Evolutionary conservation across 2,888 invertebrate species (phyloP), one percentile per base, ranked within the genome.

Genomic region (Gonocerus acuteangulatus): DNA sequence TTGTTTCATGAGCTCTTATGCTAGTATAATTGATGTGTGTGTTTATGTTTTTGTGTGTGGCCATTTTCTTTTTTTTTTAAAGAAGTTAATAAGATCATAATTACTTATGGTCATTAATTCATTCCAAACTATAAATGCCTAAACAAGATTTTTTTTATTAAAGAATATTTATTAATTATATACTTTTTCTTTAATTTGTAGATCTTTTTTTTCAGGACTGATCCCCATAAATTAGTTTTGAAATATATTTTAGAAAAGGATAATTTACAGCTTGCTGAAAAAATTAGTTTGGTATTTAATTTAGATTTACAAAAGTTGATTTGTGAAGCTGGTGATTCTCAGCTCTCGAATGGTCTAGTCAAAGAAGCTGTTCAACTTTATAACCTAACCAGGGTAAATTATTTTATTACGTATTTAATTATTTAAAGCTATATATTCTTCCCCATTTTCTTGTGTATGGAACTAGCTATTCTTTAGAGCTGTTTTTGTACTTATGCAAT

Each of bases 291-390:
- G 51, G 76, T 82, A 52, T 81, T 82, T 70, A 80, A 81, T 49
- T 73, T 85, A 57, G 82, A 83, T 69, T 75, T 86, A 51, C 82
- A 83, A 64, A 79, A 81, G 58, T 75, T 86, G 56, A 78, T 93
- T 66, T 65, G 66, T 56, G 82, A 83, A 68, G 87, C 90, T 27
- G 91, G 91, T 0, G 92, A 93, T 74, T 79, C 87, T 73, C 79
- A 89, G 70, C 77, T 94, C 71, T 80, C 85, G 2, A 81, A 85
- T 64, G 84, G 85, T 13, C 83, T 85, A 68, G 82, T 87, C 64
- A 80, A 85, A 52, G 85, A 87, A 63, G 92, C 93, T 1, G 80
- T 87, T 66, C 81, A 86, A 64, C 80, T 92, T 18, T 94, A 89
- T 74, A 86, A 87, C 70, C 79, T 91, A 60, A 85, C 89, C 1